Evolutionary conservation across 2,113 vertebrate species (phyloP).

Genomic region (Sinocyclocheilus rhinocerous): DNA sequence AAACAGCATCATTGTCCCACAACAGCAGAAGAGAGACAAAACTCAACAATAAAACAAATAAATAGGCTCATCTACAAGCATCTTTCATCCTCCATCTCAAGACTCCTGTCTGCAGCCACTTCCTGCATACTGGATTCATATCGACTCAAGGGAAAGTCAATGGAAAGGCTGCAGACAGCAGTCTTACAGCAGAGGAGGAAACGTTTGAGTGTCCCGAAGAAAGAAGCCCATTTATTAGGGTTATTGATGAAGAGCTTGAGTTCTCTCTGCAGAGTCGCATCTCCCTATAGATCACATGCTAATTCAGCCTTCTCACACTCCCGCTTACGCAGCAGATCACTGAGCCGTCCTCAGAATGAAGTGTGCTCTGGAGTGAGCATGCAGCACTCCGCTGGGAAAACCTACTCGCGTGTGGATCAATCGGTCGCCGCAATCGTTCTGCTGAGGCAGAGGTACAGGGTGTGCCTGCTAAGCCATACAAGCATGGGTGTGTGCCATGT

Average conservation of each 20-base stretch:
- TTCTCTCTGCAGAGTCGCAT: slow-evolving; percentile 9
- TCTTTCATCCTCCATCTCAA: neutral
- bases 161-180: slow-evolving; percentile 14
- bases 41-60: neutral
- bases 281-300: slow-evolving; percentile 35
- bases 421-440: slow-evolving; percentile 68
- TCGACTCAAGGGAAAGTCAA: neutral
- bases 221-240: slow-evolving; percentile 3
- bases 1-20: no score
- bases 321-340: slow-evolving; percentile 19
- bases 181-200: neutral
- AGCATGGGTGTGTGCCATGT: slow-evolving; percentile 36
- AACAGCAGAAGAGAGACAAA: neutral
- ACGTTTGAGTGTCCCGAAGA: neutral
- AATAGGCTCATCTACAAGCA: neutral
- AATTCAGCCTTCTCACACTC: slow-evolving; percentile 11
- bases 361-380: slow-evolving; percentile 44
- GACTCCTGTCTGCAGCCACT: neutral
- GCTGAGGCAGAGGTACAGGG: slow-evolving; percentile 68
- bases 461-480: slow-evolving; percentile 55
- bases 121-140: neutral
- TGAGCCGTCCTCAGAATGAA: slow-evolving; percentile 42
- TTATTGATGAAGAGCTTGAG: slow-evolving; percentile 30
- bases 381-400: slow-evolving; percentile 56
- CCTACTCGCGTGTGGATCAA: slow-evolving; percentile 67